Conservation (phyloP, 1,140 invertebrate genomes). For the Meloidogyne hapla region DNA sequence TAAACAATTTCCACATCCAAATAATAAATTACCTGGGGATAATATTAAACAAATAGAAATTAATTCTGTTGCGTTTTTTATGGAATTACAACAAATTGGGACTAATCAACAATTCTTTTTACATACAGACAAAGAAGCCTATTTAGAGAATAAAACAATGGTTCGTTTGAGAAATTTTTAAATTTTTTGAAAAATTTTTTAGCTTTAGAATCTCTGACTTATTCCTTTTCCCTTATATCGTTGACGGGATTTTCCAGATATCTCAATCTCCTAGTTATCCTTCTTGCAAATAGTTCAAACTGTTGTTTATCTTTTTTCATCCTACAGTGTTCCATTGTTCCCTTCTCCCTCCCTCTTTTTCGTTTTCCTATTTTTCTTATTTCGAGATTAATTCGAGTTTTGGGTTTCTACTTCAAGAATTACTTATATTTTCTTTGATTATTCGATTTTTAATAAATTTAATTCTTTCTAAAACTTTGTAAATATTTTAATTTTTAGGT, state of each 20-base stretch:
- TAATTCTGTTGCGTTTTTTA: slow-evolving; percentile 29
- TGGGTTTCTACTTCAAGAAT: too few relatives aligned
- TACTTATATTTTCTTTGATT: slow-evolving; percentile 32
- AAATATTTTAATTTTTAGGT: neutral
- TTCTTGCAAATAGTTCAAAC: too few relatives aligned
- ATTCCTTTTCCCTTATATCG: neutral
- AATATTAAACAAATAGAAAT: slow-evolving; percentile 41
- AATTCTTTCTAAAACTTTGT: too few relatives aligned
- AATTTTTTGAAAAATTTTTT: too few relatives aligned
- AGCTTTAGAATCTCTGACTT: neutral
- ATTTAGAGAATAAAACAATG: slow-evolving; percentile 32
- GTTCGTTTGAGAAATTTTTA: slow-evolving; percentile 14
- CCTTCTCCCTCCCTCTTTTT: too few relatives aligned
- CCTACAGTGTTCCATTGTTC: too few relatives aligned
- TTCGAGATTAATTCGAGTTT: too few relatives aligned
- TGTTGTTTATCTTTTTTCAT: too few relatives aligned
- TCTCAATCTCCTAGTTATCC: too few relatives aligned
- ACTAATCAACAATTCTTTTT: slow-evolving; percentile 33
- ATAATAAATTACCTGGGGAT: slow-evolving; percentile 24
- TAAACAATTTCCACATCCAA: slow-evolving; percentile 33
- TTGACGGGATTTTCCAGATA: too few relatives aligned
- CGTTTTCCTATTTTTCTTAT: too few relatives aligned
- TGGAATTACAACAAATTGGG: slow-evolving; percentile 49
- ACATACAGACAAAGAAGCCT: slow-evolving; percentile 41
- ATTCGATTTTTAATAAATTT: slow-evolving; percentile 22